Percentiles rank a stretch among this genome's conserved stretches.
Evolutionary conservation across 2,797 vertebrate genomes (phyloP).

Genomic region (Pseudochromis fuscus): DNA sequence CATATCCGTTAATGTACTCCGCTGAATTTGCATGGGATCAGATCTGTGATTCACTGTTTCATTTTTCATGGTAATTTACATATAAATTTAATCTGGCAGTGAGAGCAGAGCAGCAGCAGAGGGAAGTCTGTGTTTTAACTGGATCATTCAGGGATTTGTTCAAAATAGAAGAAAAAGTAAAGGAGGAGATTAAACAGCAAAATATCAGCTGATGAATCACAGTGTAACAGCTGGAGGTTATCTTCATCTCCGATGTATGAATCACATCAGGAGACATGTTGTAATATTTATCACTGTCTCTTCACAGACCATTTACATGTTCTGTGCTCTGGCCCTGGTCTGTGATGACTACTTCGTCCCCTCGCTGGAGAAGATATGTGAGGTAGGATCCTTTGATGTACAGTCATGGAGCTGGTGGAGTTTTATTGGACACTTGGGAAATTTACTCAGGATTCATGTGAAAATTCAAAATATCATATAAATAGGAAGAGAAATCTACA

Average conservation of each 20-base stretch:
- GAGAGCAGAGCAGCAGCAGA: background rate
- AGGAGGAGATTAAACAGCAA: background rate
- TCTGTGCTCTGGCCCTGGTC: conserved; percentile 93
- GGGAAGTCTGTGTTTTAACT: too few relatives aligned
- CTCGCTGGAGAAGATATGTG: conserved; percentile 94
- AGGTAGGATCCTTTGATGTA: conserved; percentile 84
- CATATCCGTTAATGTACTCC: conserved; percentile 30
- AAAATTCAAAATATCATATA: background rate
- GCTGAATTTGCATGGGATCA: conserved; percentile 25
- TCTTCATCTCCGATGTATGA: background rate
- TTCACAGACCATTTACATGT: conserved; percentile 94
- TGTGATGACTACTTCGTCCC: conserved; percentile 98
- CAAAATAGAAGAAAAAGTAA: background rate
- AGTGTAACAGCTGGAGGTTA: background rate
- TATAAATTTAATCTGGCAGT: conserved; percentile 35
- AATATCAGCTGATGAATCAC: background rate
- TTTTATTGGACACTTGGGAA: background rate
- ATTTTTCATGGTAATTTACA: conserved; percentile 39
- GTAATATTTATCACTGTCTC: conserved; percentile 26
- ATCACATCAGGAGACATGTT: conserved; percentile 15
- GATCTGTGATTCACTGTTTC: conserved; percentile 22
- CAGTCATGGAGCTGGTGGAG: background rate
- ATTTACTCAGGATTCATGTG: background rate
- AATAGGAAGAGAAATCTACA: too few relatives aligned
- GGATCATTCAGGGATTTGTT: background rate